Conservation (phyloP, 1,140 invertebrate genomes). For the Neodiprion fabricii region DNA sequence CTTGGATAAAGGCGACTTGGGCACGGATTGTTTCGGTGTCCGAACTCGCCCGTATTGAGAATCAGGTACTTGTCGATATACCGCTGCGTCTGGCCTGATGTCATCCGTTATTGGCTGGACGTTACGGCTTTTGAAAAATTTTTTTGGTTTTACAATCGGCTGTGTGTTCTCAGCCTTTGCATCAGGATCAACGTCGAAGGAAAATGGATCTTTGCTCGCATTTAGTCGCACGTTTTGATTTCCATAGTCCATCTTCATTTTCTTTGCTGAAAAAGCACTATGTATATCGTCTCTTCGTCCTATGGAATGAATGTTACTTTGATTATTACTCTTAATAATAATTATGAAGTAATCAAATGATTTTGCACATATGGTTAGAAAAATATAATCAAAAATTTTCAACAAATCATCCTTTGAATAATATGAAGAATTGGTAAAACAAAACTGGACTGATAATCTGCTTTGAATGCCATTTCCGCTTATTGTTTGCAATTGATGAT, state of each 20-base stretch:
- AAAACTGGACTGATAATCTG: no score
- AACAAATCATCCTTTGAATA: no score
- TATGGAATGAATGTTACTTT: constrained; percentile 27
- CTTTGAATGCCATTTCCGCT: no score
- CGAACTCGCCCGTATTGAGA: constrained; percentile 46
- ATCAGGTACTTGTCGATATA: constrained; percentile 58
- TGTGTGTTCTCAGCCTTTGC: constrained; percentile 39
- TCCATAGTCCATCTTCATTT: constrained; percentile 53
- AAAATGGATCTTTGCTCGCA: constrained; percentile 54
- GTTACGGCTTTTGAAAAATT: constrained; percentile 90
- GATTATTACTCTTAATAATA: no score
- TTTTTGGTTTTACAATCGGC: constrained; percentile 74
- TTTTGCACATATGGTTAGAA: no score
- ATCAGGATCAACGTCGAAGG: constrained; percentile 55
- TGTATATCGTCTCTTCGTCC: constrained; percentile 51
- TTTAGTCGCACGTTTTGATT: constrained; percentile 54
- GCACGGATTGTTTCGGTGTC: constrained; percentile 33
- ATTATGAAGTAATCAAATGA: no score
- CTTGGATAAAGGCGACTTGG: constrained; percentile 27
- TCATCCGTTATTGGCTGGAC: constrained; percentile 61
- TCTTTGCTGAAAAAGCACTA: constrained; percentile 44
- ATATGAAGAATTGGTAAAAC: no score
- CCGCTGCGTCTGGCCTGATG: constrained; percentile 60
- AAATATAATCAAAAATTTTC: no score
- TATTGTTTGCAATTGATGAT: no score